A percentile compares a stretch with the other conserved stretches of the same genome.
These are phyloP conservation scores for Nomia melanderi DNA, from an alignment of 1,140 invertebrate genomes.

Conservation along the genomic window DNA sequence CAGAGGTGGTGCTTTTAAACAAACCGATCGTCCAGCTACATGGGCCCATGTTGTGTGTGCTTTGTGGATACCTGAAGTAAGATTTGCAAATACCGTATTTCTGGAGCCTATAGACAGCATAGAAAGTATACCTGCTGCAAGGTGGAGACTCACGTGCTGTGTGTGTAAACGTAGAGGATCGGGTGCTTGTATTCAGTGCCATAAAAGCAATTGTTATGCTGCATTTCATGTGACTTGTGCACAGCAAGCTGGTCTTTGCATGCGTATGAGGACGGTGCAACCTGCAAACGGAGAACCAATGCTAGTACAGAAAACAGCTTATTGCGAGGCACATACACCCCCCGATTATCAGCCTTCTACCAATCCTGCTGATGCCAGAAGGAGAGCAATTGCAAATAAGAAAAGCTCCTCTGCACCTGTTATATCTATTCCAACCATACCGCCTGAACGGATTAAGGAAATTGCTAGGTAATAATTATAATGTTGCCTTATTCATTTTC, in stretches of 20 bases:
- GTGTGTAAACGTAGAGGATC: slow-evolving; percentile 96
- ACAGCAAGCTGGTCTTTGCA: slow-evolving; percentile 95
- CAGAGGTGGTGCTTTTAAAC: slow-evolving; percentile 98
- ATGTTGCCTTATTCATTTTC: neutral
- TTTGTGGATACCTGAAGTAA: slow-evolving; percentile 97
- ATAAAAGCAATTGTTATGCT: slow-evolving; percentile 97
- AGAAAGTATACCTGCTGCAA: slow-evolving; percentile 95
- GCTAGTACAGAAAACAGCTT: slow-evolving; percentile 96
- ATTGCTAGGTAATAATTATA: slow-evolving; percentile 83
- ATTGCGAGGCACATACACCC: slow-evolving; percentile 96
- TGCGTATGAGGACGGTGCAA: slow-evolving; percentile 97
- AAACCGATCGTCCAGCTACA: slow-evolving; percentile 93
- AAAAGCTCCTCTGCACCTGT: slow-evolving; percentile 94
- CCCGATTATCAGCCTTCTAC: slow-evolving; percentile 84
- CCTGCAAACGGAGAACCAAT: slow-evolving; percentile 86
- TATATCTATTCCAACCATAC: slow-evolving; percentile 96
- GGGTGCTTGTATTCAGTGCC: slow-evolving; percentile 99
- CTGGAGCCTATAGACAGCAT: slow-evolving; percentile 98
- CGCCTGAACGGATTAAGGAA: slow-evolving; percentile 92
- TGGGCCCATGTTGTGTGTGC: slow-evolving; percentile 99
- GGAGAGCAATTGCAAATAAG: slow-evolving; percentile 88
- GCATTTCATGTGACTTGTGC: slow-evolving; percentile 99
- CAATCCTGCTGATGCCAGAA: slow-evolving; percentile 77
- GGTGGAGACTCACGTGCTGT: slow-evolving; percentile 97
- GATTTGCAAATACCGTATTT: slow-evolving; percentile 98